Evolutionary conservation across 2,888 invertebrate species (phyloP), one percentile per base, ranked within the genome.

Genomic region (Orthosia incerta): DNA sequence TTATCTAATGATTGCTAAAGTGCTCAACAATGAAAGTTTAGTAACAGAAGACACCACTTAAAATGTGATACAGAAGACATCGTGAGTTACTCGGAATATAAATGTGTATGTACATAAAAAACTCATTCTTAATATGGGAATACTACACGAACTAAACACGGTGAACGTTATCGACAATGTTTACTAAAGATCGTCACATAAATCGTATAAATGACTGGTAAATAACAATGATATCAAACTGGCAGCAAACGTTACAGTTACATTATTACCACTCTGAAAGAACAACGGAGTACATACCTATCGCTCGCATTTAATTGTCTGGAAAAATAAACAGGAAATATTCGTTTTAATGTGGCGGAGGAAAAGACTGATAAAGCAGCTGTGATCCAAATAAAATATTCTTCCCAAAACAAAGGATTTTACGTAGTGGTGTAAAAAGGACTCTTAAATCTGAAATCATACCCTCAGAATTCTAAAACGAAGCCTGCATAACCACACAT

Each of bases 291-390:
- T 77, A 82, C 71, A 71, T 82, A 82, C 77, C 80, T 45, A 74
- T 64, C 51, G 66, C 66, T 56, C 59, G 77, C 71, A 76, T 76
- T 81, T 79, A 79, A 63, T 60, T 71, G 78, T 77, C 71, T 82
- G 78, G 48, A 79, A 79, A 82, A 71, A 79, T 77, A 82, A 79
- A 77, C 60, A 82, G 74, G 74, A 83, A 79, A 74, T 60, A 76
- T 63, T 56, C 55, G 31, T 63, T 70, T 65, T 51, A 60, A 76
- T 59, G 39, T 39, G 46, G 20, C 18, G 20, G 56, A 26, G 20
- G 5, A 69, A 57, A 39, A 62, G 61, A 46, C 57, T 68, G 16
- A 60, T 67, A 50, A 67, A 61, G 31, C 13, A 23, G 55, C 20
- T 62, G 48, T 3, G 18, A 5, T 15, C 13, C 9, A 13, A 71